Evolutionary conservation across 2,113 vertebrate genomes (phyloP), one percentile per base, ranked within the genome.

Genomic region (Cephalopterus ornatus): DNA sequence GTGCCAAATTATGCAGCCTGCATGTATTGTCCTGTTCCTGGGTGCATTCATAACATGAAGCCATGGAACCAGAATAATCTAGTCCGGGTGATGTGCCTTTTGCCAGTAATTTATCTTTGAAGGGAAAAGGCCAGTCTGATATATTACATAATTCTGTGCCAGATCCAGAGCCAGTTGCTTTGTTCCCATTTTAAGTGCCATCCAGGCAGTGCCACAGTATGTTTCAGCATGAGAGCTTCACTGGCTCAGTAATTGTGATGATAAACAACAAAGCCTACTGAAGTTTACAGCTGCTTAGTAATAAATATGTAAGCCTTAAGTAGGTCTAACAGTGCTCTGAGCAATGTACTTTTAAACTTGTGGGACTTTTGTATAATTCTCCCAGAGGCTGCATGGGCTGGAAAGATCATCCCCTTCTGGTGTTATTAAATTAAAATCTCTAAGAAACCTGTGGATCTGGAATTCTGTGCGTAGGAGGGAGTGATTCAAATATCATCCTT

Each of bases 11-110:
- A 63, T 68, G 52, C 74, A 88, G 66, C 47, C 70, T 85, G 75
- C 16, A 37, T 73, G 63, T 8, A 90, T 86, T 88, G 85, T 88
- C 63, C 70, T 11, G 1, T 55, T 94, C 83, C 76, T 93, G 79
- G 83, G 74, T 37, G 50, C 63, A 77, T 55, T 81, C 88, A 53
- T 27, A 88, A 55, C 59, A 62, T 16, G 14, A 8, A 80, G 50
- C 76, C 79, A 86, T 18, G 47, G 83, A 91, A 95, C 39, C 61
- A 92, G 92, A 95, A 91, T 28, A 53, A 91, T 84, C 82, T 59
- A 50, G 68, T 74, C 63, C 77, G 86, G 86, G 19, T 83, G 79
- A 58, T n/a, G 33, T 91, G 86, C 68, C 42, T 96, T 89, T 94
- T 95, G 91, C 63, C 72, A 91, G 82, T 11, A 53, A 84, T 83